Evolutionary conservation across 1,140 invertebrate species (phyloP).

Genomic region (Anadara kagoshimensis): DNA sequence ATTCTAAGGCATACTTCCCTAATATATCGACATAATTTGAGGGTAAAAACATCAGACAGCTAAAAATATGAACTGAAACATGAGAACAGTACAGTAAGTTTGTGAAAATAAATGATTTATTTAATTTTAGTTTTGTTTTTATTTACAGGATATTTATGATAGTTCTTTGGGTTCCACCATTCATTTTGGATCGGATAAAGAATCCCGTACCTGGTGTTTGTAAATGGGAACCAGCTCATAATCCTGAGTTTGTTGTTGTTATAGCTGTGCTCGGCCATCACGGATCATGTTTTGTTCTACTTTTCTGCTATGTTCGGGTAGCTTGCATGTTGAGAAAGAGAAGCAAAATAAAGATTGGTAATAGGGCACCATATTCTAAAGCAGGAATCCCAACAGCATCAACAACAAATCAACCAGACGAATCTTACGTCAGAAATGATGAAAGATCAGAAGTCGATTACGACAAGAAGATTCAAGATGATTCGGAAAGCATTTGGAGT

Average conservation of each 20-base stretch:
- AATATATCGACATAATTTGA: too few species aligned
- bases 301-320: slow-evolving; percentile 67
- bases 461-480: too few species aligned
- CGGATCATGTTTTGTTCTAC: slow-evolving; percentile 63
- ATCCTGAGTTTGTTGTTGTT: slow-evolving; percentile 69
- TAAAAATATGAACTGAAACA: too few species aligned
- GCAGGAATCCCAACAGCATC: background rate
- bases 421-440: too few species aligned
- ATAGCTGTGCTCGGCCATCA: slow-evolving; percentile 72
- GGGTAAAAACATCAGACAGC: too few species aligned
- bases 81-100: background rate
- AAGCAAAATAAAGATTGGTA: too few species aligned
- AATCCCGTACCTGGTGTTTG: slow-evolving; percentile 47
- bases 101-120: background rate
- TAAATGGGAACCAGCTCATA: slow-evolving; percentile 69
- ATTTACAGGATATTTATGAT: slow-evolving; percentile 64
- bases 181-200: slow-evolving; percentile 64
- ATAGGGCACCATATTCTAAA: slow-evolving; percentile 2
- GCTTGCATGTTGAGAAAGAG: slow-evolving; percentile 59
- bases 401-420: slow-evolving; percentile 2
- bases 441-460: too few species aligned
- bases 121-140: background rate
- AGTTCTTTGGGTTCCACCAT: slow-evolving; percentile 67
- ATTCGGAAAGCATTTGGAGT: too few species aligned
- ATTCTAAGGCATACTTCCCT: too few species aligned